Evolutionary conservation across 2,113 vertebrate genomes (phyloP).

Genomic region (Ondatra zibethicus): DNA sequence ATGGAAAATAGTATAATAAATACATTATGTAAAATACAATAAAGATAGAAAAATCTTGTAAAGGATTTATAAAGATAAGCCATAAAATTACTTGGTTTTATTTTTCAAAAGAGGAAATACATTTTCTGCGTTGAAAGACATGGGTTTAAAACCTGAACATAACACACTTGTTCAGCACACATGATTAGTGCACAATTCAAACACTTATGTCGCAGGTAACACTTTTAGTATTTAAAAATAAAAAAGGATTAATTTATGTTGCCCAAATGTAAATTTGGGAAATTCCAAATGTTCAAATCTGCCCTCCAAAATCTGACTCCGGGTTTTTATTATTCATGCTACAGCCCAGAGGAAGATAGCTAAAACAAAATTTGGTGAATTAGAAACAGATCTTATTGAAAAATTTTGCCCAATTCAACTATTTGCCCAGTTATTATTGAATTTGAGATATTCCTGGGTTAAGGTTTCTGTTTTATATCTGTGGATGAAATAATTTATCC

Average conservation of each 20-base stretch:
- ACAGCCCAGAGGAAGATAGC: neutral
- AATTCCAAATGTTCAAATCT: neutral
- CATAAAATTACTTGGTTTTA: no score
- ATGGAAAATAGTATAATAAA: no score
- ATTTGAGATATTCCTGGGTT: neutral
- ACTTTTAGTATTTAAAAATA: neutral
- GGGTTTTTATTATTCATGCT: no score
- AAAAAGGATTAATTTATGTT: neutral
- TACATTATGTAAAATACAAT: no score
- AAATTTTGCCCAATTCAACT: neutral
- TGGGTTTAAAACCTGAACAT: neutral
- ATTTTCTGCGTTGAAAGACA: no score
- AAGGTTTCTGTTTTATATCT: neutral
- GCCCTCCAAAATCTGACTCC: no score
- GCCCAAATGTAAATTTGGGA: neutral
- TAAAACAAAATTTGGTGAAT: neutral
- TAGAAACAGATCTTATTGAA: neutral
- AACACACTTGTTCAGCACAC: neutral
- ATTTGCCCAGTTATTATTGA: neutral
- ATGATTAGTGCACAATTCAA: neutral
- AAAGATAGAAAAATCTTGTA: no score
- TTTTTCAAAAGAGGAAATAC: no score
- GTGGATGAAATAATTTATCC: neutral
- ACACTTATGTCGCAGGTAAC: neutral
- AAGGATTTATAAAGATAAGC: no score